Evolutionary conservation across 2,888 invertebrate genomes (phyloP), one percentile per base, ranked within the genome.

Genomic region (Fissipunctia ypsillon): DNA sequence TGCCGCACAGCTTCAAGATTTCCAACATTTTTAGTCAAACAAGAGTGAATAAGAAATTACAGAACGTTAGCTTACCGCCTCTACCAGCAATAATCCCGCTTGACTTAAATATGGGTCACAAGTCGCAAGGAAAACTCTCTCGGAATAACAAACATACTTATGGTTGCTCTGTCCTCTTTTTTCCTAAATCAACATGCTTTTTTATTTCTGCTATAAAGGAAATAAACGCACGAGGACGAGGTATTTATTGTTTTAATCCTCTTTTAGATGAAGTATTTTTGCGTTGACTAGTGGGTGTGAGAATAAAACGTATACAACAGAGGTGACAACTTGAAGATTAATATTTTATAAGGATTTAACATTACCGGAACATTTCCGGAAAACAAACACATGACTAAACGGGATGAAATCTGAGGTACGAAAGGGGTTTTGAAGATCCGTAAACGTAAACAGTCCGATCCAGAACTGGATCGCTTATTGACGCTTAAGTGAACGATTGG

Each of bases 21-120:
- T 45, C 38, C 25, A 25, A 66, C 22, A 48, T 63, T 79, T 45
- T 56, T 19, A 41, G 12, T 25, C n/a, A 38, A 68, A 65, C 38
- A 28, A 61, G 60, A 50, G 31, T 61, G 54, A 84, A 81, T 81
- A 84, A 81, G 4, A 69, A 71, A 84, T 76, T 16, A 54, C 70
- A 38, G 57, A 50, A 43, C 50, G 35, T 69, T 65, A 71, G 43
- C 52, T 65, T 71, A 38, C 66, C 68, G 68, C 25, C 57, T 59
- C 41, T 50, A 54, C n/a, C n/a, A 66, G 57, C 35, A 69, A 69
- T 71, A 81, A 81, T 76, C 45, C 59, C 54, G 31, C 71, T 56
- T 76, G 69, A 81, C 77, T 59, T 81, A n/a, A n/a, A n/a, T n/a
- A 81, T 84, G 70, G 70, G 54, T 68, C 76, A 69, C 84, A 75